Evolutionary conservation across 2,888 invertebrate genomes (phyloP), one percentile per base, ranked within the genome.

Genomic region (Dugesia japonica): DNA sequence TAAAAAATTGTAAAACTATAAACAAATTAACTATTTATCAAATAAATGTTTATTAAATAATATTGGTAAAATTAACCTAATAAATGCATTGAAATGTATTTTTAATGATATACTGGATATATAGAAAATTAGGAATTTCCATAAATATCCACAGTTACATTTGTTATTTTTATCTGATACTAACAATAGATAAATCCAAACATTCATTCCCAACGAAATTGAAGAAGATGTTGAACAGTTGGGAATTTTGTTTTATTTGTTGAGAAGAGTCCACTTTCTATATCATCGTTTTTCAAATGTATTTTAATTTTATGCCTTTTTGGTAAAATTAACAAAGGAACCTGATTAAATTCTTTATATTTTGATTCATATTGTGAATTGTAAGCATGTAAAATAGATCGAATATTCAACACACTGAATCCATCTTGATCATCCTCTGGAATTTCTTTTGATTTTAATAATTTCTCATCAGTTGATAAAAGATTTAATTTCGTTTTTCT

Each of bases 181-280:
- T n/a, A n/a, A n/a, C n/a, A n/a, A n/a, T n/a, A n/a, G n/a, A n/a
- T n/a, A n/a, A n/a, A n/a, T n/a, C n/a, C n/a, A n/a, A n/a, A n/a
- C 4, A 31, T 9, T 56, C 56, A 23, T n/a, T 23, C 23, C 56
- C 23, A 56, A 56, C 17, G 56, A 7, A 56, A 56, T n/a, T 56
- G 56, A n/a, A 56, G 56, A 56, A 56, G 56, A 56, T 56, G 23
- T 56, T n/a, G 56, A 56, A 56, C 56, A n/a, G 56, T 56, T 56
- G 56, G 56, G 17, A 9, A 56, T 23, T 56, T 56, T 56, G 56
- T 23, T 56, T 23, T 56, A 20, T n/a, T 23, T 23, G 17, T n/a
- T n/a, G 56, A 20, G 1, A n/a, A n/a, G 23, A 56, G 17, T 9
- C 17, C 20, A 20, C 56, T 56, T n/a, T n/a, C 23, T 4, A 9